Evolutionary conservation across 1,140 invertebrate genomes (phyloP).

Genomic region (Aculops lycopersici): DNA sequence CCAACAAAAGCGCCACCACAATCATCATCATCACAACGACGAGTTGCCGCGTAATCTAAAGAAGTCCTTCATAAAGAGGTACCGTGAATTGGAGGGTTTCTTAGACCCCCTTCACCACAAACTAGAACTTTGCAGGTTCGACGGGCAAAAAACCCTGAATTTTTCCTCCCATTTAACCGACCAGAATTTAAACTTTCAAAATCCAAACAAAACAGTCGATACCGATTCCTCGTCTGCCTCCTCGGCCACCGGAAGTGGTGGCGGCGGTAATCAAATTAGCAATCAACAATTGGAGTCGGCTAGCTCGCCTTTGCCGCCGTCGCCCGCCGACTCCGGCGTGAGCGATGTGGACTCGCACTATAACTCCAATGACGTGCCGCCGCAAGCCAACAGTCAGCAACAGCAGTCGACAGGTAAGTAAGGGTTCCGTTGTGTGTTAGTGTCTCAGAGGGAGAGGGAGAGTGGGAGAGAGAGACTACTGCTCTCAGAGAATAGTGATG

Average conservation of each 20-base stretch:
- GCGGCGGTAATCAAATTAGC: conserved; percentile 12
- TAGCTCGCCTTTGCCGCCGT: conserved; percentile 47
- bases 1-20: neutral
- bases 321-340: conserved; percentile 79
- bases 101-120: neutral
- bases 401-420: conserved; percentile 3
- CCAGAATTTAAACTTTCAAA: conserved; percentile 1
- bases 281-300: conserved; percentile 2
- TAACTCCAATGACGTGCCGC: conserved; percentile 49
- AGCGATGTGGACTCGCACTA: conserved; percentile 77
- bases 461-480: no score
- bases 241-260: conserved; percentile 13
- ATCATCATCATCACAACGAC: neutral
- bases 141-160: no score
- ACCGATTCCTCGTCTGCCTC: conserved; percentile 15
- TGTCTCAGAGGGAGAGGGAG: no score
- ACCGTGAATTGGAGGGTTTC: conserved; percentile 30
- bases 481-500: no score
- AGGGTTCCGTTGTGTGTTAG: conserved; percentile 7
- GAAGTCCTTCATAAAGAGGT: conserved; percentile 54
- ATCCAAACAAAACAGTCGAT: conserved; percentile 17
- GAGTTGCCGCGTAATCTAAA: conserved; percentile 20
- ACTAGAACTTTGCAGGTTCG: no score
- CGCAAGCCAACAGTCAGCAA: no score
- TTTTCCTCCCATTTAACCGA: conserved; percentile 1